These are phyloP conservation scores for Cephus pygmeus DNA, from an alignment of 2,888 invertebrate species.

Conservation along the genomic window DNA sequence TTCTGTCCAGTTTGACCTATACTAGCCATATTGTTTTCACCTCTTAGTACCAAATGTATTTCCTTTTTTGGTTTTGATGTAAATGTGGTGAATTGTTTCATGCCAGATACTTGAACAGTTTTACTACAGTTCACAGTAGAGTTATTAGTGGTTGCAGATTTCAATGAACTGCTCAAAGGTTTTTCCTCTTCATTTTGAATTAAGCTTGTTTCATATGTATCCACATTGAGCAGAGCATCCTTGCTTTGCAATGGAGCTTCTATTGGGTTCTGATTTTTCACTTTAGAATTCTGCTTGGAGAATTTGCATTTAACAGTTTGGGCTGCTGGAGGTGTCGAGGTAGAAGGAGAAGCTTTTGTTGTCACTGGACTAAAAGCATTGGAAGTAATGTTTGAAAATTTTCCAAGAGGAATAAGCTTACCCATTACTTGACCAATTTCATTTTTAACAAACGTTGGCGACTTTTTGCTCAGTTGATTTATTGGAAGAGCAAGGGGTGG, in stretches of 20 bases:
- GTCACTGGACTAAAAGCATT: constrained; percentile 11
- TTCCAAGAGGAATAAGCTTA: constrained; percentile 18
- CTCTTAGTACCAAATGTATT: constrained; percentile 17
- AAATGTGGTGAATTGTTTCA: not conserved
- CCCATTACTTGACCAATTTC: constrained; percentile 22
- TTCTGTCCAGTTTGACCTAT: constrained; percentile 19
- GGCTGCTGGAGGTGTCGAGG: not conserved
- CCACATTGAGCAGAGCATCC: not conserved
- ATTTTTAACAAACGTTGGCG: constrained; percentile 19
- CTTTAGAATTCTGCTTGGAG: not conserved
- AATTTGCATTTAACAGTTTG: constrained; percentile 1
- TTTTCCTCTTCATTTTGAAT: not conserved
- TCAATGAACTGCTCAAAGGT: not conserved
- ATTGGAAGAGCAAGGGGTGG: constrained; percentile 17
- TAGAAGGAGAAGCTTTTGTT: not conserved
- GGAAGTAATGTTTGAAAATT: constrained; percentile 12
- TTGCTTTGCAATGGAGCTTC: not conserved
- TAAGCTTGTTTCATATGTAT: not conserved
- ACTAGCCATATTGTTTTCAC: constrained; percentile 17
- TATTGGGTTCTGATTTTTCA: not conserved
- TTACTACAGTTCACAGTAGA: not conserved
- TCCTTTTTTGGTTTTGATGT: constrained; percentile 19
- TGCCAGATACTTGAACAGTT: not conserved
- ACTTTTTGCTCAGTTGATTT: constrained; percentile 14
- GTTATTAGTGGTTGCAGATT: not conserved